phyloP scores from a whole-genome alignment of 2,797 vertebrate genomes.

The Phoxinus dragarum region DNA sequence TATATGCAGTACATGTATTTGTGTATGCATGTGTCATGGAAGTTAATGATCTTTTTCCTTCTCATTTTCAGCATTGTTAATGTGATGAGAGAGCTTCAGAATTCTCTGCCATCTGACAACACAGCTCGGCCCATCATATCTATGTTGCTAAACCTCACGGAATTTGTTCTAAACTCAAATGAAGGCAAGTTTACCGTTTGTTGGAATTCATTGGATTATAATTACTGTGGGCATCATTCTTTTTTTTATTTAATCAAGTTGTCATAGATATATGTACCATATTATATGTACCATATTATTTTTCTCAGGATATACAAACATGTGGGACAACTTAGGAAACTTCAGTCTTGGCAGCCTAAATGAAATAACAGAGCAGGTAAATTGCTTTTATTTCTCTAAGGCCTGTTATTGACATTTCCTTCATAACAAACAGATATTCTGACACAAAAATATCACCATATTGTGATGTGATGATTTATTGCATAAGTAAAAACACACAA shows the following conservation, averaged over 20 bases:
- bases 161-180: constrained; percentile 65
- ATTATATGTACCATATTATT: constrained; percentile 16
- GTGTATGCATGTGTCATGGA: not conserved
- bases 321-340: constrained; percentile 64
- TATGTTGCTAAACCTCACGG: constrained; percentile 66
- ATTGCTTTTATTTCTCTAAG: not conserved
- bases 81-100: constrained; percentile 67
- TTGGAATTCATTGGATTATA: not conserved
- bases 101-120: constrained; percentile 69
- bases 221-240: not conserved
- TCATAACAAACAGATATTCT: not conserved
- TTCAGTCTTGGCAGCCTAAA: constrained; percentile 58
- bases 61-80: constrained; percentile 71
- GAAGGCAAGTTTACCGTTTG: constrained; percentile 71
- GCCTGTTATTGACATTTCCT: not conserved
- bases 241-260: constrained; percentile 15
- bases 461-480: not conserved
- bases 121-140: constrained; percentile 67
- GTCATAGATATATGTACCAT: not conserved
- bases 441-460: not conserved
- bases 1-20: not conserved
- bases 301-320: constrained; percentile 70
- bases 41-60: not conserved
- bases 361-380: constrained; percentile 69
- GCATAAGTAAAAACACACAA: not conserved